phyloP scores from a whole-genome alignment of 2,797 vertebrate species.

The Tamandua tetradactyla region DNA sequence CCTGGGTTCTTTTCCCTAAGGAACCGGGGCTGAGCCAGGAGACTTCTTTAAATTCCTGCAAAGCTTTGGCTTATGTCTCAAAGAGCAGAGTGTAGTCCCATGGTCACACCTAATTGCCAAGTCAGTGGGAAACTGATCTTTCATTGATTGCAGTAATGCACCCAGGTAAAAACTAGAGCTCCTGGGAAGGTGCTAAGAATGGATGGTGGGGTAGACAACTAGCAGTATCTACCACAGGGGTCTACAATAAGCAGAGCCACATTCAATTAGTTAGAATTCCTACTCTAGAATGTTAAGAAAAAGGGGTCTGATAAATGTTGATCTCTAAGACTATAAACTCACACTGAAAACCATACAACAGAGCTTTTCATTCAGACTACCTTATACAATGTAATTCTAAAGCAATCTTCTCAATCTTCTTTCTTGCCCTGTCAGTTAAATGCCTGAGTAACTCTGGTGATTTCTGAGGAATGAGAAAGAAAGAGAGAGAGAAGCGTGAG shows the following conservation, averaged over 20 bases:
- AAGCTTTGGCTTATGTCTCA: too few species aligned
- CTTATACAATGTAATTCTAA: neutral
- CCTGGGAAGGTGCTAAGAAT: neutral
- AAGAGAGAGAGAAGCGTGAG: too few species aligned
- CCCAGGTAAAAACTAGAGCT: neutral
- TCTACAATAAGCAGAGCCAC: neutral
- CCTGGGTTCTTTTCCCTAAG: neutral
- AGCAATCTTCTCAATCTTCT: neutral
- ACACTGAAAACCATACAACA: accelerated
- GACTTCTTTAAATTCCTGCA: neutral
- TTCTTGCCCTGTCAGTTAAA: neutral
- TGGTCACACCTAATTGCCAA: neutral
- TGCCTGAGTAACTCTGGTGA: neutral
- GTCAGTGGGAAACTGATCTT: neutral
- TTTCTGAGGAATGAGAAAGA: neutral
- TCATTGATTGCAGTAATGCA: accelerated
- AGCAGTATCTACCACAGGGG: neutral
- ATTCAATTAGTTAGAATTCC: neutral
- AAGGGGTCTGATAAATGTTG: accelerated
- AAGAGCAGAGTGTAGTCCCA: accelerated
- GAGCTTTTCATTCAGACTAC: neutral
- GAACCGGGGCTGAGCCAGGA: neutral
- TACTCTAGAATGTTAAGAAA: neutral
- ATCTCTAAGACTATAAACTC: too few species aligned
- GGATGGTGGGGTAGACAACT: accelerated